Percentiles rank a stretch among this genome's conserved stretches.
These are phyloP conservation scores for Salvelinus sp. DNA, from an alignment of 2,113 vertebrate species.

Conservation along the genomic window DNA sequence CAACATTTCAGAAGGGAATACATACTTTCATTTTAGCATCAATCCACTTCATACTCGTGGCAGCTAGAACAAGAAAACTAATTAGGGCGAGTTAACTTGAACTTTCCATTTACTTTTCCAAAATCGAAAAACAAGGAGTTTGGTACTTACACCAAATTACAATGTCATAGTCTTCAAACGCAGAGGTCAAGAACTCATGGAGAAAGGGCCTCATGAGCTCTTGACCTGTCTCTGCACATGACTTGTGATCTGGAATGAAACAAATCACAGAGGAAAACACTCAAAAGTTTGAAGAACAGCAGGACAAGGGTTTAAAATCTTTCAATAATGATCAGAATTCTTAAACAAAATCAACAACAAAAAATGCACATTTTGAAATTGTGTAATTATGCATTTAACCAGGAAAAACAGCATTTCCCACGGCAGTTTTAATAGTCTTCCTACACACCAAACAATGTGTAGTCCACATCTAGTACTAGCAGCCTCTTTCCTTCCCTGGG, in stretches of 20 bases:
- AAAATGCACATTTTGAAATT: background rate
- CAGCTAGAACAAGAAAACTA: slow-evolving; percentile 78
- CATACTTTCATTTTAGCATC: slow-evolving; percentile 99
- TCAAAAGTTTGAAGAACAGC: background rate
- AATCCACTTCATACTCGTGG: slow-evolving; percentile 99
- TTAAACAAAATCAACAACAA: background rate
- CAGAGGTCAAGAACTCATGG: slow-evolving; percentile 95
- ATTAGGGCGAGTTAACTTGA: background rate
- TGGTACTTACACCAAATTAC: slow-evolving; percentile 97
- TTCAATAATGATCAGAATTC: background rate
- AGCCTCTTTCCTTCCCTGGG: slow-evolving; percentile 94
- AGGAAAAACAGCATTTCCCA: background rate
- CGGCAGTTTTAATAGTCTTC: background rate
- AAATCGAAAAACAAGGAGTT: background rate
- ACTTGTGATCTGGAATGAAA: slow-evolving; percentile 87
- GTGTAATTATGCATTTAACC: background rate
- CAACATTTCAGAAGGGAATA: slow-evolving; percentile 34
- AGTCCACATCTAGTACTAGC: slow-evolving; percentile 95
- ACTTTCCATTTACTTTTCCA: background rate
- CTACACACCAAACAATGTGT: slow-evolving; percentile 94
- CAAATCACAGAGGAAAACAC: background rate
- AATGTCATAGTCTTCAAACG: slow-evolving; percentile 98
- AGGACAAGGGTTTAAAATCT: too few relatives aligned
- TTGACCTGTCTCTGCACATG: slow-evolving; percentile 95
- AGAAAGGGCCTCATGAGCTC: slow-evolving; percentile 98